A percentile compares a stretch with the other conserved stretches of the same genome.
These are phyloP conservation scores for Daboia siamensis DNA, from an alignment of 2,113 vertebrate genomes.

Conservation along the genomic window DNA sequence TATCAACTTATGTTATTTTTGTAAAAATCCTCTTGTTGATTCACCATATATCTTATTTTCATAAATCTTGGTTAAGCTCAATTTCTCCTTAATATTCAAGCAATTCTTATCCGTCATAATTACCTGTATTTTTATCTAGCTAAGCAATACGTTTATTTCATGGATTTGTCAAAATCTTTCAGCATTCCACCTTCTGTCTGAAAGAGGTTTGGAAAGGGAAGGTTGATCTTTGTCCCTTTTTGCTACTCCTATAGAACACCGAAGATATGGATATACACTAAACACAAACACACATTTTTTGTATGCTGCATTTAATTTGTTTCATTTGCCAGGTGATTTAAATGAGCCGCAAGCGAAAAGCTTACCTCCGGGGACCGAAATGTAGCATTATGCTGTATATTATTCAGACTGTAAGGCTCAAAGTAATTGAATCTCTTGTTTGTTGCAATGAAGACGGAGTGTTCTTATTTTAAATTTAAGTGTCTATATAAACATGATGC, in stretches of 20 bases:
- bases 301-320: constrained; percentile 57
- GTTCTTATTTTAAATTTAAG: constrained; percentile 74
- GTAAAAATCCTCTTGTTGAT: too few relatives aligned
- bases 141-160: constrained; percentile 40
- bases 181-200: constrained; percentile 51
- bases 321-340: constrained; percentile 68
- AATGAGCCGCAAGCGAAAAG: constrained; percentile 62
- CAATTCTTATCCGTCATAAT: too few relatives aligned
- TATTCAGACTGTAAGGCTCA: constrained; percentile 65
- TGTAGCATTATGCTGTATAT: constrained; percentile 58
- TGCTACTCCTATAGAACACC: constrained; percentile 44
- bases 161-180: constrained; percentile 45
- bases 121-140: constrained; percentile 39
- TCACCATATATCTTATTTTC: too few relatives aligned
- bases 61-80: too few relatives aligned
- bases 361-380: constrained; percentile 63
- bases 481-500: constrained; percentile 69
- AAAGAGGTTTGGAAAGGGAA: fast-evolving
- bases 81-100: too few relatives aligned
- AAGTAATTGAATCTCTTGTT: constrained; percentile 69
- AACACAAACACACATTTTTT: constrained; percentile 8
- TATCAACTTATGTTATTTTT: too few relatives aligned
- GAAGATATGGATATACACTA: constrained; percentile 2
- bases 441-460: constrained; percentile 66
- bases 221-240: constrained; percentile 38